Base-by-base conservation (phyloP, 2,797 vertebrate species). In the Lophius americanus region DNA sequence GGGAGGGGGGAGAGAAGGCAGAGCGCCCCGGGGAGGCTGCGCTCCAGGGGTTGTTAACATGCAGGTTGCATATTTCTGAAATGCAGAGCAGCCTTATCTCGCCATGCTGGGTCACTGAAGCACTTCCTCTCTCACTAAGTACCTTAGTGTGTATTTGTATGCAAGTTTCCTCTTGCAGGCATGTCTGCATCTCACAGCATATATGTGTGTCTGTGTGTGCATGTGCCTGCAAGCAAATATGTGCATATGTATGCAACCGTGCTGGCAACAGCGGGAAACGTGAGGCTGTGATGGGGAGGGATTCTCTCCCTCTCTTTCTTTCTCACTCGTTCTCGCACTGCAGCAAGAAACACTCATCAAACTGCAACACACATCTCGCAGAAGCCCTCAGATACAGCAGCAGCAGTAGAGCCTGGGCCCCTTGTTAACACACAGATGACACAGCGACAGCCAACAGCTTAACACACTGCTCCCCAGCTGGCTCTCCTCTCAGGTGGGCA, bases 271-370 rank as follows among this genome's bases (percentile, higher is more conserved):
- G 76, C 76, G 73, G 79, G 74, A 72, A 85, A 85, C 74, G 68
- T 75, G 64, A 75, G 74, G 71, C 82, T 79, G 64, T 48, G 76
- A 84, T 67, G 75, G 79, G 84, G 61, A 75, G 75, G 79, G 71
- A 75, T 75, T 70, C 76, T 74, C 60, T 75, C 62, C 46, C 62
- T 36, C 56, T 57, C 65, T 62, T 37, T 35, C 36, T 63, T 62
- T 60, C 60, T 59, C 67, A 60, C 68, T 75, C 80, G 86, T 72
- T 82, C 89, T 89, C 85, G 78, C 90, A 92, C 82, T 92, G 91
- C 91, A 92, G 90, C 86, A 92, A 90, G 91, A 91, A 90, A 86
- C 87, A 89, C 91, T 92, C 90, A 92, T 92, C 91, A 91, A 91
- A 90, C 88, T 91, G 91, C 91, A 92, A 90, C 87, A 89, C 89